Evolutionary conservation across 2,888 invertebrate species (phyloP).

Genomic region (Molorchus minor): DNA sequence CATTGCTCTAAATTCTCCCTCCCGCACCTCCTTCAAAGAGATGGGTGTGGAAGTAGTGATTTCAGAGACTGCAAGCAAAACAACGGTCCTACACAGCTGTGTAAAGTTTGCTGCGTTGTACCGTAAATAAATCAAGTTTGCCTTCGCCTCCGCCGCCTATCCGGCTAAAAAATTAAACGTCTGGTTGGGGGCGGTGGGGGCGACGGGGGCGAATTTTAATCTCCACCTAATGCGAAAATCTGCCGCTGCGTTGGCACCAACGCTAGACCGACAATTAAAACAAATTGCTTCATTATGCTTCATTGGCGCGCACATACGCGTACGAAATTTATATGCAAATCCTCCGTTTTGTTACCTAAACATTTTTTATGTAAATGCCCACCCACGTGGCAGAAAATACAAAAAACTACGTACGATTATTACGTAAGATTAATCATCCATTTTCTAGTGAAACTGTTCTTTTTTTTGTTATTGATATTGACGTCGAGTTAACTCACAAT

Average conservation of each 20-base stretch:
- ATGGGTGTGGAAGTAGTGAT: too few relatives aligned
- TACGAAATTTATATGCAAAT: conserved; percentile 16
- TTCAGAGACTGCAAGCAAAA: too few relatives aligned
- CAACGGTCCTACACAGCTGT: too few relatives aligned
- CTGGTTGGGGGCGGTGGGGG: conserved; percentile 7
- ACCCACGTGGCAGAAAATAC: neutral
- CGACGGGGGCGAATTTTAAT: conserved; percentile 18
- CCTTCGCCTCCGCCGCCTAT: conserved; percentile 10
- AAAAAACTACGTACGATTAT: too few relatives aligned
- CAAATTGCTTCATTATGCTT: conserved; percentile 27
- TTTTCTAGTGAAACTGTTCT: too few relatives aligned
- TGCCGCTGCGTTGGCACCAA: neutral
- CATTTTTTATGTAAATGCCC: conserved; percentile 13
- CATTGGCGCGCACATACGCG: conserved; percentile 16
- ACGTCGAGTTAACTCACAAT: too few relatives aligned
- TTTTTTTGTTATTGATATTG: too few relatives aligned
- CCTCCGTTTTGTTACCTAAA: conserved; percentile 11
- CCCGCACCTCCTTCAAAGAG: too few relatives aligned
- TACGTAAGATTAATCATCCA: too few relatives aligned
- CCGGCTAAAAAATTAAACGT: conserved; percentile 20
- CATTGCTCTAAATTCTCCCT: too few relatives aligned
- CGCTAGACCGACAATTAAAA: conserved; percentile 22
- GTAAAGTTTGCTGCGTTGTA: too few relatives aligned
- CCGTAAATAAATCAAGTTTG: conserved; percentile 24
- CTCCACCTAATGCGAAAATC: conserved; percentile 23